Conservation (phyloP, 2,113 vertebrate species). For the Oryzias javanicus region DNA sequence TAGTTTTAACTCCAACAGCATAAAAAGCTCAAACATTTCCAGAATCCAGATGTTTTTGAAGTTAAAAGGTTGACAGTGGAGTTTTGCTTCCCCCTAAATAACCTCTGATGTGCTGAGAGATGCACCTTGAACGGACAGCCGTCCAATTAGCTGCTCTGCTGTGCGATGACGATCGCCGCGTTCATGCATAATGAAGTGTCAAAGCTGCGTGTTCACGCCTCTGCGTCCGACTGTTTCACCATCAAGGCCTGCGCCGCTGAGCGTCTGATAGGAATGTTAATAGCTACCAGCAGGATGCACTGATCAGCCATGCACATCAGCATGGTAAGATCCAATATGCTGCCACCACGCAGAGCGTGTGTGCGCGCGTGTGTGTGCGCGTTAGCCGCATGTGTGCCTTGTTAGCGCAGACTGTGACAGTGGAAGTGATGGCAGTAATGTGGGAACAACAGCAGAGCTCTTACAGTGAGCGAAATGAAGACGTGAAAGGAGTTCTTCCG, state of each 20-base stretch:
- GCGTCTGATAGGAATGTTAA: slow-evolving; percentile 57
- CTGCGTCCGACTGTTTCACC: slow-evolving; percentile 18
- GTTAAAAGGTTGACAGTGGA: too few species aligned
- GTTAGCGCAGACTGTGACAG: slow-evolving; percentile 51
- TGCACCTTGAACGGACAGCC: too few species aligned
- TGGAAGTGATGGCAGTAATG: slow-evolving; percentile 52
- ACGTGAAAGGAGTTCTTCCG: slow-evolving; percentile 8
- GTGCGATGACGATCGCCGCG: too few species aligned
- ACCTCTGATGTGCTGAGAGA: too few species aligned
- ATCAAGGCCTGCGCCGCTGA: slow-evolving; percentile 44
- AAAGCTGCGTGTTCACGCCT: slow-evolving; percentile 16
- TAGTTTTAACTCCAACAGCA: too few species aligned
- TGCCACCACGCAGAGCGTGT: slow-evolving; percentile 49
- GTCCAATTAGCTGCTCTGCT: too few species aligned
- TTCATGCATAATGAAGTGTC: background rate
- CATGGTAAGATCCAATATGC: slow-evolving; percentile 62
- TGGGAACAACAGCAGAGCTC: slow-evolving; percentile 57
- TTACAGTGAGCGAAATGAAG: slow-evolving; percentile 50
- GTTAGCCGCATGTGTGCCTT: slow-evolving; percentile 24
- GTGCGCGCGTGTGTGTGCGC: slow-evolving; percentile 6
- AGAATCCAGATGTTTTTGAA: too few species aligned
- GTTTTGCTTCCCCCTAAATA: too few species aligned
- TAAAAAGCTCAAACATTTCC: too few species aligned
- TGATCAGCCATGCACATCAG: slow-evolving; percentile 67
- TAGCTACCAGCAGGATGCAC: slow-evolving; percentile 58